These are phyloP conservation scores for Hetaerina americana DNA, from an alignment of 1,140 invertebrate species.

Conservation along the genomic window DNA sequence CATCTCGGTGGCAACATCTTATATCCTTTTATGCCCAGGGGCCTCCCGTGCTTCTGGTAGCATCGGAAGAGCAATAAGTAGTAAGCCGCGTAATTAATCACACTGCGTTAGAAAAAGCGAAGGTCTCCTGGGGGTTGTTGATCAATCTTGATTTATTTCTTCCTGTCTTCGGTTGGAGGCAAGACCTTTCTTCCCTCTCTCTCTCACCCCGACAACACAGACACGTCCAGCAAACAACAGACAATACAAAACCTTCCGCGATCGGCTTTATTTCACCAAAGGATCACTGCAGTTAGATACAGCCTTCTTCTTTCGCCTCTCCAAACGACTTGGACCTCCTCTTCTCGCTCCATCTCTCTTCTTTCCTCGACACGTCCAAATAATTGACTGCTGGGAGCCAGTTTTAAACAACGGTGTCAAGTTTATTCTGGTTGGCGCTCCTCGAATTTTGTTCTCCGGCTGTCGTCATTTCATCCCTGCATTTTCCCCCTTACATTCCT, in stretches of 20 bases:
- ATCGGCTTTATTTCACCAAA: background rate
- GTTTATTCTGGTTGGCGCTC: background rate
- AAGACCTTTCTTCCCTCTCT: background rate
- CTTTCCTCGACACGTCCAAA: background rate
- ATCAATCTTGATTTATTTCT: constrained; percentile 1
- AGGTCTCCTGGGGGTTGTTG: background rate
- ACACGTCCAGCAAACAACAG: background rate
- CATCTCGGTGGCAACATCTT: background rate
- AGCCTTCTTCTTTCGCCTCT: too few species aligned
- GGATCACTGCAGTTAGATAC: background rate
- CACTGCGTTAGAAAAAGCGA: background rate
- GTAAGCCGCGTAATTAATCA: background rate
- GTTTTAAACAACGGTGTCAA: background rate
- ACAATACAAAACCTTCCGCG: background rate
- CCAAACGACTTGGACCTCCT: background rate
- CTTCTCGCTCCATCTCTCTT: background rate
- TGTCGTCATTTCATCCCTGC: background rate
- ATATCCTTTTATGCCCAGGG: background rate
- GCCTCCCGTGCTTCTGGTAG: background rate
- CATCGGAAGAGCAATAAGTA: background rate
- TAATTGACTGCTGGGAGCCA: background rate
- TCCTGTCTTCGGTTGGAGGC: background rate
- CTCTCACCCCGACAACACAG: background rate
- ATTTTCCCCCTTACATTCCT: background rate
- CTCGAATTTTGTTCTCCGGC: background rate